phyloP scores from a whole-genome alignment of 2,797 vertebrate species.

The Sebastes flavidus region DNA sequence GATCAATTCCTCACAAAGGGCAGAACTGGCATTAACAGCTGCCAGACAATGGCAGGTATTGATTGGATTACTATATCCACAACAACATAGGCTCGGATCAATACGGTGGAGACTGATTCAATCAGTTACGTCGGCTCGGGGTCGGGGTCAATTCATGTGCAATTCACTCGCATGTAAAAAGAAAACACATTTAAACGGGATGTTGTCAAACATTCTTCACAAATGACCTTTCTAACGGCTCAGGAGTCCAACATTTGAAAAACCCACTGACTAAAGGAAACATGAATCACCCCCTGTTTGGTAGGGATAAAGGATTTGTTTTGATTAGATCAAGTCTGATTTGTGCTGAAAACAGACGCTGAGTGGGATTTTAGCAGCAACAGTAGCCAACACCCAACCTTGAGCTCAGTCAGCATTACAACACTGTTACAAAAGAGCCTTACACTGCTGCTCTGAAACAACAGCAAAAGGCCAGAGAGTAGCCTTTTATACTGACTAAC shows the following conservation, averaged over 20 bases:
- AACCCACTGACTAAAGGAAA: slow-evolving; percentile 26
- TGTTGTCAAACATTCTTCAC: background rate
- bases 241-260: background rate
- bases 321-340: slow-evolving; percentile 40
- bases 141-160: background rate
- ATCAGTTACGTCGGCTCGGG: slow-evolving; percentile 5
- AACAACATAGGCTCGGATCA: slow-evolving; percentile 40
- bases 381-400: slow-evolving; percentile 52
- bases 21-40: slow-evolving; percentile 29
- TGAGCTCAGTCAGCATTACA: slow-evolving; percentile 48
- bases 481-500: background rate
- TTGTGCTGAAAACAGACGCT: background rate
- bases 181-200: background rate
- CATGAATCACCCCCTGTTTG: slow-evolving; percentile 19
- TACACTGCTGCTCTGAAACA: slow-evolving; percentile 19
- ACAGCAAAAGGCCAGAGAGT: slow-evolving; percentile 11
- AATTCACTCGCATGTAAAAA: background rate
- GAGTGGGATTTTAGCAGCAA: slow-evolving; percentile 36
- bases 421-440: slow-evolving; percentile 34
- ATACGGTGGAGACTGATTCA: slow-evolving; percentile 41
- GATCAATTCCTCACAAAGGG: slow-evolving; percentile 57
- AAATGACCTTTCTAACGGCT: background rate
- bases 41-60: slow-evolving; percentile 37
- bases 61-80: slow-evolving; percentile 42
- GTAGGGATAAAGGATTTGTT: slow-evolving; percentile 29